Base-by-base conservation (phyloP, 2,888 invertebrate species). In the Athripsodes cinereus region DNA sequence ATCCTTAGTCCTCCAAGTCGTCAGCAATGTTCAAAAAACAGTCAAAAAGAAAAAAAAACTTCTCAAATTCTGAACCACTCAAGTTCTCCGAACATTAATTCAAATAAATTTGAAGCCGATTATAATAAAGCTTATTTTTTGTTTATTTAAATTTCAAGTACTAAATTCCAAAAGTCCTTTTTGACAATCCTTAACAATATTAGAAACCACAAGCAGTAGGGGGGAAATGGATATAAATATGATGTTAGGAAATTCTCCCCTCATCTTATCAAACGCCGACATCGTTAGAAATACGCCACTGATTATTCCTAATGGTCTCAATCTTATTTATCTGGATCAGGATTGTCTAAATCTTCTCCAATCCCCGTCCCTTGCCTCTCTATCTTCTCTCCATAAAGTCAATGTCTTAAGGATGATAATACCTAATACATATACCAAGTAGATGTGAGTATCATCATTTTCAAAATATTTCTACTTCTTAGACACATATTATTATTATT, bases 301-400 rank as follows among this genome's bases (percentile, higher is more conserved):
- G 50, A 50, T 50, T 50, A 50, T 21, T 22, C 50, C 50, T 50
- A 50, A 50, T 50, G 50, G 26, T 26, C 50, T 26, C 26, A 2
- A 50, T 50, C 50, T 50, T 16, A 50, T 50, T 22, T 50, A 50
- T 50, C 50, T 26, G 22, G 26, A 50, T 47, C 47, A 19, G 47
- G 47, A 47, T 47, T 47, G 47, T 47, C 21, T 21, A 47, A 47
- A 47, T 21, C 47, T 19, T 13, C 13, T 40, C 13, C 40, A 13
- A 8, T 16, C 40, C 16, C 40, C 40, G 2, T 40, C 5, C 8
- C 40, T 40, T 8, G 5, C 13, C 13, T 40, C 13, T 40, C 40
- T 40, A 40, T 40, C 5, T 40, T 40, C 40, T 8, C 40, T 40
- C 40, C 40, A 40, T 40, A 40, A 40, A 40, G 40, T 40, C 40